Conservation (phyloP, 2,797 vertebrate genomes). For the Cossypha dichroa region DNA sequence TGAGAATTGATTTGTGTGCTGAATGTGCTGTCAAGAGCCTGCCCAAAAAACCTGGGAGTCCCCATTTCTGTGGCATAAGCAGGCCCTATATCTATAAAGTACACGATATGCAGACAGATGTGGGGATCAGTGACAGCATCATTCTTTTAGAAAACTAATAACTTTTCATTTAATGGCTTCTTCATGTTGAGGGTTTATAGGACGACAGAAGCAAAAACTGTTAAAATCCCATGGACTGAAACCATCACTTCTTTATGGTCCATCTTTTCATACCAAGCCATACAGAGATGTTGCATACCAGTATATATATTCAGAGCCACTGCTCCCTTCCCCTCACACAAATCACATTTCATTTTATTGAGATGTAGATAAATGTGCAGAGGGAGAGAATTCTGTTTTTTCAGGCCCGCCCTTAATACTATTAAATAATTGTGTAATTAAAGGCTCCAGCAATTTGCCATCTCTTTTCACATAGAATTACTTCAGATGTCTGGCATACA, state of each 20-base stretch:
- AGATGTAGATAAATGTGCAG: constrained; percentile 30
- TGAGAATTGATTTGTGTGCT: neutral
- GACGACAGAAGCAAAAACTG: neutral
- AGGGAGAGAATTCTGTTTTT: constrained; percentile 14
- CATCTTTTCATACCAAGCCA: neutral
- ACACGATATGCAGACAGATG: neutral
- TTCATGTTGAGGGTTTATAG: neutral
- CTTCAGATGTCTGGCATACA: constrained; percentile 56
- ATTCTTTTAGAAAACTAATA: neutral
- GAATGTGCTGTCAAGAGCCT: neutral
- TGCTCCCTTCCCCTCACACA: neutral
- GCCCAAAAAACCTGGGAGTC: neutral
- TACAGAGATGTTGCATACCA: neutral
- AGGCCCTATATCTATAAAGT: neutral
- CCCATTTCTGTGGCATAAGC: neutral
- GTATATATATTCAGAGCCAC: neutral
- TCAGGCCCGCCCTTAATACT: constrained; percentile 46
- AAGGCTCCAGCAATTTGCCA: constrained; percentile 56
- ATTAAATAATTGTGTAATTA: constrained; percentile 70
- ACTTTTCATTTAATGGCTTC: neutral
- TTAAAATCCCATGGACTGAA: constrained; percentile 13
- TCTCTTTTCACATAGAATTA: constrained; percentile 64
- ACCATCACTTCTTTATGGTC: neutral
- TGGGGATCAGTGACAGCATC: neutral
- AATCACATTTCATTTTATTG: constrained; percentile 37